Evolutionary conservation across 2,113 vertebrate genomes (phyloP).

Genomic region (Propithecus coquereli): DNA sequence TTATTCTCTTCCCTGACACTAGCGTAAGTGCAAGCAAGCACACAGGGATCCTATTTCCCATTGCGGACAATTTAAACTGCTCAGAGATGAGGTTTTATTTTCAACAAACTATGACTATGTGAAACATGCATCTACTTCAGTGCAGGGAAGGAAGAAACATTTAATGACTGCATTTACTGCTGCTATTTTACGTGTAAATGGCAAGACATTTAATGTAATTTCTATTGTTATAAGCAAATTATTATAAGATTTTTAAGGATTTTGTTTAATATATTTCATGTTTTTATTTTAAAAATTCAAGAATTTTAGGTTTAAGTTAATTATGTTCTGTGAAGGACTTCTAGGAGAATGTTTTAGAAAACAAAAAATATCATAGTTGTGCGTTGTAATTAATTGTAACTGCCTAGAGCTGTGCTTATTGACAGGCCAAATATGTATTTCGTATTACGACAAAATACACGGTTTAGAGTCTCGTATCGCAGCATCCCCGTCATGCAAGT

Average conservation of each 20-base stretch:
- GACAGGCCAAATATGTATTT: background rate
- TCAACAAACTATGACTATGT: background rate
- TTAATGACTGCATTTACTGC: background rate
- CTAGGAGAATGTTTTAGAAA: background rate
- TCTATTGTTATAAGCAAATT: background rate
- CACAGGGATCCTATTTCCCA: background rate
- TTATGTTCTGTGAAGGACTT: background rate
- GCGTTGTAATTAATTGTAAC: background rate
- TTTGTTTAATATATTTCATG: background rate
- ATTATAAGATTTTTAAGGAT: background rate
- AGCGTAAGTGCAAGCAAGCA: background rate
- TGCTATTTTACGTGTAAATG: background rate
- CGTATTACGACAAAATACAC: background rate
- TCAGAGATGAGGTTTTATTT: background rate
- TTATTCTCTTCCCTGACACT: background rate
- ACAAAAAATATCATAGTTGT: background rate
- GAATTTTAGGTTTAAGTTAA: background rate
- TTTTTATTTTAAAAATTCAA: background rate
- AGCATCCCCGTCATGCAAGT: fast-evolving
- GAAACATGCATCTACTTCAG: background rate
- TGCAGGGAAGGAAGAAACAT: background rate
- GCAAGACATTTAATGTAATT: background rate
- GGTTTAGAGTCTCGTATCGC: background rate
- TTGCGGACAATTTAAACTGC: too few species aligned
- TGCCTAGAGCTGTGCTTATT: background rate